Evolutionary conservation across 1,140 invertebrate species (phyloP).

Genomic region (Pachyrhynchus sulphureomaculatus): DNA sequence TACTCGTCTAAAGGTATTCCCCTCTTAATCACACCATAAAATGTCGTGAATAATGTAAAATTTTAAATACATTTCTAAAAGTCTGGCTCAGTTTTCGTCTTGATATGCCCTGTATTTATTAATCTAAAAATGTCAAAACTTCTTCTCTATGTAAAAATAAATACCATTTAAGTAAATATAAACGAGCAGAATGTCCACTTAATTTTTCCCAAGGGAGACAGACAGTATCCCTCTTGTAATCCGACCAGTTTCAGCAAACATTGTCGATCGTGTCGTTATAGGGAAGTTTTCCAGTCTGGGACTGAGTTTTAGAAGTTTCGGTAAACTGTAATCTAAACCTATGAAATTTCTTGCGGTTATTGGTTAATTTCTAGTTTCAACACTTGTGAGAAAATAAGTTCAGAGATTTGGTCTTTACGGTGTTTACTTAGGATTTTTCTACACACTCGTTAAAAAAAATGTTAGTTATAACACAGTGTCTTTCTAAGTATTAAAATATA

Average conservation of each 20-base stretch:
- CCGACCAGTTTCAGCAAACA: neutral
- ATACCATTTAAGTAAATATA: no score
- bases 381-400: neutral
- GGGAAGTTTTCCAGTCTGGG: neutral
- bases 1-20: no score
- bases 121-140: no score
- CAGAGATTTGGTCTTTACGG: neutral
- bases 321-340: slow-evolving; percentile 10
- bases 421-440: neutral
- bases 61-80: no score
- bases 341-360: slow-evolving; percentile 7
- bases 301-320: slow-evolving; percentile 7
- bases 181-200: neutral
- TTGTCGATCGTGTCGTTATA: neutral
- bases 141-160: no score
- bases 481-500: no score
- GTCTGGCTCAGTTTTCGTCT: no score
- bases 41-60: no score
- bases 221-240: neutral
- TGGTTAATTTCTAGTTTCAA: slow-evolving; percentile 1
- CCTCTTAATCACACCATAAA: no score
- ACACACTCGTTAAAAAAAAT: no score
- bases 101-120: no score
- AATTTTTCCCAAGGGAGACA: neutral
- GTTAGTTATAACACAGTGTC: no score